A percentile compares a stretch with the other conserved stretches of the same genome.
phyloP scores from a whole-genome alignment of 2,113 vertebrate genomes.

The Hypocryptadius cinnamomeus region DNA sequence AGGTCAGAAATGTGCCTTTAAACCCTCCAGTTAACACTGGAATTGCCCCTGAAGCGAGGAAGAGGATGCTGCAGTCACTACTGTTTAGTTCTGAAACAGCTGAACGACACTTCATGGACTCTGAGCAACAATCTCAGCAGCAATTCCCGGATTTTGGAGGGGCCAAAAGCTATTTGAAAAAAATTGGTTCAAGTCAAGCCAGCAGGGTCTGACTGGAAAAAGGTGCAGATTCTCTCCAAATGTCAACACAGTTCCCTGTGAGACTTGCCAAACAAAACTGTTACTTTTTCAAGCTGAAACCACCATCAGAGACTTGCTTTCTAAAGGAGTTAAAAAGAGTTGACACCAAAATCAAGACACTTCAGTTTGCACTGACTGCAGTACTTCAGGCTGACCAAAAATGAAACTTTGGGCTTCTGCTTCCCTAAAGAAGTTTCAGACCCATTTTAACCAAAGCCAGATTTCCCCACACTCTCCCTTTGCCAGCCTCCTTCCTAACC shows the following conservation, averaged over 20 bases:
- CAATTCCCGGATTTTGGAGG: not conserved
- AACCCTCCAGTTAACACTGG: not conserved
- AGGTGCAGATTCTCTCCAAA: not conserved
- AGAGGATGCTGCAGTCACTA: not conserved
- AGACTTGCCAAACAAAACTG: constrained; percentile 28
- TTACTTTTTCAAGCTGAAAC: not conserved
- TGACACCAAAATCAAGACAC: not conserved
- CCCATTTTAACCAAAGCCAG: not conserved
- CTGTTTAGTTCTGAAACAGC: not conserved
- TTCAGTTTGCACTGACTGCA: not conserved
- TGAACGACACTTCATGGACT: not conserved
- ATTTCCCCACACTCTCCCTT: not conserved
- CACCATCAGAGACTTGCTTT: not conserved
- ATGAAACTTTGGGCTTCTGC: not conserved
- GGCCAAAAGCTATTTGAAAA: not conserved
- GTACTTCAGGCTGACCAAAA: not conserved
- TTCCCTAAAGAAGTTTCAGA: not conserved
- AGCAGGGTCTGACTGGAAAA: not conserved
- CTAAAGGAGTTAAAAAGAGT: not conserved
- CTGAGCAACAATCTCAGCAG: not conserved
- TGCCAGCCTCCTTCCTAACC: not conserved
- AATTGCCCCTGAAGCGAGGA: not conserved
- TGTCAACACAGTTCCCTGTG: not conserved
- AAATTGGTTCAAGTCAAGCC: not conserved
- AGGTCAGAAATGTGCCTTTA: not conserved